A percentile compares a stretch with the other conserved stretches of the same genome.
These are phyloP conservation scores for Cataglyphis hispanica DNA, from an alignment of 1,140 invertebrate species.

Conservation along the genomic window DNA sequence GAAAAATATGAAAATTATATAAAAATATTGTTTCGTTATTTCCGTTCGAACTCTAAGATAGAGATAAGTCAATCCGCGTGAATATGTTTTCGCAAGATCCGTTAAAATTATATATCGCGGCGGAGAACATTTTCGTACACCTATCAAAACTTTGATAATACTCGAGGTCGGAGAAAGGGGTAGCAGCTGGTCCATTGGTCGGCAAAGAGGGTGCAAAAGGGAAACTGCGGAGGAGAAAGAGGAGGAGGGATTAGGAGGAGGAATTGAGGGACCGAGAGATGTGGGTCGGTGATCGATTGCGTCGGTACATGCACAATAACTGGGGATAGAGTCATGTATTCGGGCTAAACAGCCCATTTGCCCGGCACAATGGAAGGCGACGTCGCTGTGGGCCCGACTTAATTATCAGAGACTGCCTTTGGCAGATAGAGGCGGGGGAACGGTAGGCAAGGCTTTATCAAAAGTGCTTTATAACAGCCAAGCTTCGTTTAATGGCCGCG, in stretches of 20 bases:
- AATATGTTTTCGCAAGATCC: conserved; percentile 9
- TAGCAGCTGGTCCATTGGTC: background rate
- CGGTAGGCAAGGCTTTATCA: conserved; percentile 51
- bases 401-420: conserved; percentile 78
- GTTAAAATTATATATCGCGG: background rate
- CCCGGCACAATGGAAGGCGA: conserved; percentile 75
- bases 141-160: conserved; percentile 47
- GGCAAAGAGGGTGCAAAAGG: conserved; percentile 23
- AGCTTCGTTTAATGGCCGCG: conserved; percentile 63
- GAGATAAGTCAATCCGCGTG: background rate
- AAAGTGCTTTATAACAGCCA: conserved; percentile 43
- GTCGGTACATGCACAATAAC: conserved; percentile 77
- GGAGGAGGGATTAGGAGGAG: background rate
- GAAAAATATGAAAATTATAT: conserved; percentile 9
- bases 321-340: conserved; percentile 75
- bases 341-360: conserved; percentile 80
- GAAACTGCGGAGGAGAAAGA: background rate
- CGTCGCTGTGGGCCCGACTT: conserved; percentile 76
- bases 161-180: background rate
- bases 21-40: conserved; percentile 34
- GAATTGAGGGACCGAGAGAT: conserved; percentile 39
- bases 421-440: conserved; percentile 49
- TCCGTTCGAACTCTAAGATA: background rate
- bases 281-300: conserved; percentile 74
- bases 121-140: background rate